Evolutionary conservation across 2,888 invertebrate species (phyloP), one percentile per base, ranked within the genome.

Genomic region (Acleris holmiana): DNA sequence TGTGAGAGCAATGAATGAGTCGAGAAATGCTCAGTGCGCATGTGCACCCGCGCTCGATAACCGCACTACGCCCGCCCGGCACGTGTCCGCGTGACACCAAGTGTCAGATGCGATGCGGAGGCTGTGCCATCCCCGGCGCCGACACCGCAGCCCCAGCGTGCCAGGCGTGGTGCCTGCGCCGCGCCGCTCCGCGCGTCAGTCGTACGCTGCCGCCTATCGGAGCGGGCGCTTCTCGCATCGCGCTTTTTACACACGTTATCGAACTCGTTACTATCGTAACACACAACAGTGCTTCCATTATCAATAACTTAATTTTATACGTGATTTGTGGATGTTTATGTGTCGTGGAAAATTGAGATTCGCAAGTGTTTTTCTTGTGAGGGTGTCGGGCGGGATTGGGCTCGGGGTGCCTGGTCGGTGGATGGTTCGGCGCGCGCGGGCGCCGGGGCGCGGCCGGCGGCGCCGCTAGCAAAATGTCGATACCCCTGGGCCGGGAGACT

Each of bases 391-490:
- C 78, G 82, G 75, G 69, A 67, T 35, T 67, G 69, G 75, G 83
- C 78, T 78, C 80, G 82, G 83, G 79, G 82, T 80, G 85, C 80
- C 78, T 83, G 80, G 77, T 84, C 74, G 89, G 87, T 89, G 89
- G 90, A 91, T 91, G 91, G 89, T 85, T 85, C 82, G 85, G 82
- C 85, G 85, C 83, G 88, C 81, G 86, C 83, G 88, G 88, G 86
- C 88, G 90, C 90, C 90, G 90, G 90, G 90, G 90, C 83, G 91
- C 89, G 90, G 90, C 90, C 89, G 88, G 89, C 88, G 89, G 86
- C 90, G 89, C 88, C 90, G 88, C 86, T 89, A 79, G 88, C 87
- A 83, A 91, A 89, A 93, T 93, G 92, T 92, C 93, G 88, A 92
- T 93, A 91, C 91, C 93, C 86, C 85, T 91, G 77, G 85, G 84